Evolutionary conservation across 1,140 invertebrate species (phyloP).

Genomic region (Apis dorsata): DNA sequence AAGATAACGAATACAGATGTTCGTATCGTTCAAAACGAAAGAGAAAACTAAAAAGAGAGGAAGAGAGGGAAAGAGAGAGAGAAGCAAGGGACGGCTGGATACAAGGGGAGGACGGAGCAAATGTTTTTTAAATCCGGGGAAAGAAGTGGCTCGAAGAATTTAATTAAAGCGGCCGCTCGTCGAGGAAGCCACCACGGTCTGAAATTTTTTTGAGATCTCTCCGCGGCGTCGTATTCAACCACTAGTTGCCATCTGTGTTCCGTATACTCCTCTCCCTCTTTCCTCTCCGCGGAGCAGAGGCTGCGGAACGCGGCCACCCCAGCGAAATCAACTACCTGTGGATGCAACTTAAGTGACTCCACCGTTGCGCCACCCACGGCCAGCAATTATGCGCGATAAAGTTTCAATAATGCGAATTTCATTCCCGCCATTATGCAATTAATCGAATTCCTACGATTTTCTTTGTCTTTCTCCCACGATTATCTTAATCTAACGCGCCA

Average conservation of each 20-base stretch:
- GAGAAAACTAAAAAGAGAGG: neutral
- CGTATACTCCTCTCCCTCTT: neutral
- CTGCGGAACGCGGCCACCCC: slow-evolving; percentile 61
- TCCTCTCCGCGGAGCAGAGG: neutral
- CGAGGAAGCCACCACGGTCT: neutral
- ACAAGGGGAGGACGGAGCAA: neutral
- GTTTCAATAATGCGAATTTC: slow-evolving; percentile 50
- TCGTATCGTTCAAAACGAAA: neutral
- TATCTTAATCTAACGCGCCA: neutral
- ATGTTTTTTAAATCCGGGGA: slow-evolving; percentile 35
- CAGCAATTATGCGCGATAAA: slow-evolving; percentile 40
- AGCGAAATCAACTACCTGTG: slow-evolving; percentile 77
- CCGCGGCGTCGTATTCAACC: slow-evolving; percentile 39
- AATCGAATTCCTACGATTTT: slow-evolving; percentile 12
- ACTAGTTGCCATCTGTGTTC: slow-evolving; percentile 48
- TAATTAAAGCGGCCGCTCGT: slow-evolving; percentile 34
- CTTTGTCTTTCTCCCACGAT: neutral
- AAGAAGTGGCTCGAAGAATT: slow-evolving; percentile 41
- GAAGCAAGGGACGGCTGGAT: no score
- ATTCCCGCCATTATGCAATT: slow-evolving; percentile 33
- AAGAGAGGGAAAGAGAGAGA: no score
- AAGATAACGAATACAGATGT: neutral
- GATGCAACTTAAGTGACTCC: slow-evolving; percentile 71
- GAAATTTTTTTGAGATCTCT: slow-evolving; percentile 42
- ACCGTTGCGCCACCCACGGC: slow-evolving; percentile 29